Conservation (phyloP, 2,888 invertebrate genomes). For the Hydrotaea diabolus region DNA sequence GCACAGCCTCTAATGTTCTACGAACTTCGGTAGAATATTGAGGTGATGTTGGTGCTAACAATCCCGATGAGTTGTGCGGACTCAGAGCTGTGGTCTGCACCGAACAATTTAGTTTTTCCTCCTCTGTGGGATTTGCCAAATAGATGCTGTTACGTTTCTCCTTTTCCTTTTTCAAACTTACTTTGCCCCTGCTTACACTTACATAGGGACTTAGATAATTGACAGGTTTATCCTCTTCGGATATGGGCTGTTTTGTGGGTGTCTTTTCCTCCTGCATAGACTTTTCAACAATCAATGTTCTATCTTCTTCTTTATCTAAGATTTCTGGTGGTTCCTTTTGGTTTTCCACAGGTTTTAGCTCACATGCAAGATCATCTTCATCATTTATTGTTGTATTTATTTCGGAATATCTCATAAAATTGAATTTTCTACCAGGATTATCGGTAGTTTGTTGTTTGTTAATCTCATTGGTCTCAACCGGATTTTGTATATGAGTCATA, state of each 20-base stretch:
- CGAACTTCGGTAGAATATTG: slow-evolving; percentile 57
- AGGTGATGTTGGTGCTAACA: slow-evolving; percentile 39
- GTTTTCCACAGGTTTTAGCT: not conserved
- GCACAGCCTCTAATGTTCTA: slow-evolving; percentile 73
- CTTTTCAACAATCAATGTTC: slow-evolving; percentile 8
- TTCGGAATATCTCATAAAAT: slow-evolving; percentile 72
- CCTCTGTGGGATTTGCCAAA: slow-evolving; percentile 57
- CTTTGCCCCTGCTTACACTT: slow-evolving; percentile 82
- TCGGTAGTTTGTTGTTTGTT: not conserved
- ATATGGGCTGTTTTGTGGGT: slow-evolving; percentile 31
- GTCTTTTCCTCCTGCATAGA: not conserved
- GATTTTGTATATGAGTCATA: not conserved
- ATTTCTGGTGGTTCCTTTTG: slow-evolving; percentile 20
- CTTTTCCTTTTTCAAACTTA: slow-evolving; percentile 81
- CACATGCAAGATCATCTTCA: not conserved
- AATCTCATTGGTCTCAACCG: not conserved
- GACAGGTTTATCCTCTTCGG: slow-evolving; percentile 58
- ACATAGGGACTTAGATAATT: slow-evolving; percentile 81
- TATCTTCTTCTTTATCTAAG: slow-evolving; percentile 35
- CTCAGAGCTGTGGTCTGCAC: not conserved
- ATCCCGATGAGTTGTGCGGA: not conserved
- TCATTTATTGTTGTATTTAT: not conserved
- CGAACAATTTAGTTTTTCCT: slow-evolving; percentile 8
- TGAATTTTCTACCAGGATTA: slow-evolving; percentile 59
- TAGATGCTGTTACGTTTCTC: slow-evolving; percentile 77